These are phyloP conservation scores for Oxygymnocypris stewartii DNA, from an alignment of 2,113 vertebrate genomes.

Conservation along the genomic window DNA sequence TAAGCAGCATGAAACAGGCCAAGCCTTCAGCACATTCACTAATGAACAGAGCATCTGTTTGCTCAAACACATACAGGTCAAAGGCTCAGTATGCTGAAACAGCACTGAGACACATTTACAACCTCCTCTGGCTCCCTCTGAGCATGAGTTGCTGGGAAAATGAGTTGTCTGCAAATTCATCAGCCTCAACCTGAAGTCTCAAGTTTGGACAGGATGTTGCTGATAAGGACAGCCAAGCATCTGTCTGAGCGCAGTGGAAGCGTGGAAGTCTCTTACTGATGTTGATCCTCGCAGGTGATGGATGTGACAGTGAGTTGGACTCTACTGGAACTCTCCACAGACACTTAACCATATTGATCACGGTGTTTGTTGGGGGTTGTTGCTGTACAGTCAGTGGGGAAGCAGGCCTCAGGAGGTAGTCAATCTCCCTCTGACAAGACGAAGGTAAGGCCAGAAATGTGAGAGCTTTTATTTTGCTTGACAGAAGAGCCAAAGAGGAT, in stretches of 20 bases:
- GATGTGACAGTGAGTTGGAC: slow-evolving; percentile 47
- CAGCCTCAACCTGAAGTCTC: slow-evolving; percentile 6
- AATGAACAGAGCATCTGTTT: slow-evolving; percentile 52
- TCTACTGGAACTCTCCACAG: slow-evolving; percentile 45
- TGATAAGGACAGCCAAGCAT: slow-evolving; percentile 19
- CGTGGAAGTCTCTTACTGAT: slow-evolving; percentile 43
- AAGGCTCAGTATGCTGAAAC: slow-evolving; percentile 42
- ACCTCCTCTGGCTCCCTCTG: slow-evolving; percentile 6
- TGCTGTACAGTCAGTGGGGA: slow-evolving; percentile 43
- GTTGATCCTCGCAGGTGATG: slow-evolving; percentile 45
- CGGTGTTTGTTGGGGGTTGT: slow-evolving; percentile 51
- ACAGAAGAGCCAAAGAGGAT: slow-evolving; percentile 11
- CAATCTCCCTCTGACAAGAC: not conserved
- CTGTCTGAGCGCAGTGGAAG: slow-evolving; percentile 20
- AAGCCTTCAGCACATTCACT: slow-evolving; percentile 24
- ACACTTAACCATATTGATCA: slow-evolving; percentile 51
- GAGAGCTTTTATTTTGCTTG: slow-evolving; percentile 23
- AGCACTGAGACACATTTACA: slow-evolving; percentile 23
- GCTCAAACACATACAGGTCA: slow-evolving; percentile 30
- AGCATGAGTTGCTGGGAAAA: slow-evolving; percentile 29
- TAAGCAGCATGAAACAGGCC: slow-evolving; percentile 8
- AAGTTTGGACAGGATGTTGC: slow-evolving; percentile 15
- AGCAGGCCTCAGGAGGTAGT: slow-evolving; percentile 31
- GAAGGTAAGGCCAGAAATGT: not conserved
- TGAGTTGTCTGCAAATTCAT: slow-evolving; percentile 28